Base-by-base conservation (phyloP, 2,113 vertebrate genomes). In the Galeopterus variegatus region DNA sequence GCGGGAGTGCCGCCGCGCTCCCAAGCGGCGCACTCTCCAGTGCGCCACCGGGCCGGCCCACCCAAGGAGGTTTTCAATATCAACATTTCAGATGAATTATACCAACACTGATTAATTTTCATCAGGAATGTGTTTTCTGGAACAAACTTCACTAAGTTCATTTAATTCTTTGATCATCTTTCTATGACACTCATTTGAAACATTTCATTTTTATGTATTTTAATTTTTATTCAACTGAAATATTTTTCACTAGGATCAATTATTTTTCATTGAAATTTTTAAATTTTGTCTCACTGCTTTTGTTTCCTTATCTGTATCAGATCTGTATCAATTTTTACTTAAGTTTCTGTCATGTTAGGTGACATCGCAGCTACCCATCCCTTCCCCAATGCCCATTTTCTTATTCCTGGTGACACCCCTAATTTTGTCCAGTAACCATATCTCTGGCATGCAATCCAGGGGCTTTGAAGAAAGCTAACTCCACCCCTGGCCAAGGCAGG, bases 71-170 rank as follows among this genome's bases (percentile, higher is more conserved):
- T 70, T 89, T 92, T 54, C 56, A 48, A 60, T n/a, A 12, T 14
- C 80, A 77, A 60, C 33, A 91, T 70, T 90, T 95, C 64, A 64
- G 86, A 72, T 69, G 6, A 82, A 79, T 92, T 82, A 18, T 58
- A 33, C 26, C 76, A 93, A 56, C 1, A 84, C n/a, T 90, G 64
- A 83, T 92, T 90, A 64, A 56, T 93, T 94, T 88, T 50, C 17
- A 91, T 70, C 56, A 58, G 58, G 52, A 96, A 62, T 26, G 23
- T 80, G 62, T 72, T 95, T 86, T 96, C 77, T 89, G 67, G 64
- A 93, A 64, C 58, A 93, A 75, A 79, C 36, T 58, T 13, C 45
- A 50, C 24, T 28, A 80, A 94, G 64, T 62, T 76, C 56, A 8
- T 85, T 80, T 75, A 93, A 80, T 69, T 87, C 65, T 4, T 87